These are phyloP conservation scores for Perognathus longimembris DNA, from an alignment of 2,113 vertebrate species.

Conservation along the genomic window DNA sequence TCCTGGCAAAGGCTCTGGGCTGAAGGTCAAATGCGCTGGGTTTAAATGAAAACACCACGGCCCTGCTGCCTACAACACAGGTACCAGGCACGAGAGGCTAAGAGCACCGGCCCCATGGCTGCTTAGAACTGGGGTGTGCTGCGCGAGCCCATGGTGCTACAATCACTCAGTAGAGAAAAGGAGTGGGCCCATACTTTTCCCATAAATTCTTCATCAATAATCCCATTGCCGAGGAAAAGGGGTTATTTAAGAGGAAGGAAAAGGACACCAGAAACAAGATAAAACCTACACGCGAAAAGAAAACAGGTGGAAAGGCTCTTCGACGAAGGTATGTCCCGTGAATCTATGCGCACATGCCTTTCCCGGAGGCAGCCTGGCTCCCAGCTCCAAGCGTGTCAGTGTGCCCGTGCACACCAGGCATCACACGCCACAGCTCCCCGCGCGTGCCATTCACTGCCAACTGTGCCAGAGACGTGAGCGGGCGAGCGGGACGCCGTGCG, in stretches of 20 bases:
- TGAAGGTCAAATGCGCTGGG: not conserved
- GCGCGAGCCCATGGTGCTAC: accelerated
- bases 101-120: accelerated
- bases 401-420: accelerated
- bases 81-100: not conserved
- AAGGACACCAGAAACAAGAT: not conserved
- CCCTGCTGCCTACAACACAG: accelerated
- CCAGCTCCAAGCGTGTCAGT: accelerated
- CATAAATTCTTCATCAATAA: accelerated
- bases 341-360: accelerated
- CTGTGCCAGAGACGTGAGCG: not conserved
- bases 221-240: not conserved
- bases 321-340: not conserved
- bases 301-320: not conserved
- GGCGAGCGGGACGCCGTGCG: no score
- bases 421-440: not conserved
- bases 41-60: not conserved
- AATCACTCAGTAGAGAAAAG: not conserved
- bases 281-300: not conserved
- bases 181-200: accelerated
- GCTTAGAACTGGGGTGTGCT: accelerated
- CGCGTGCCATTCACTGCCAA: accelerated
- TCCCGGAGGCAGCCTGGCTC: not conserved
- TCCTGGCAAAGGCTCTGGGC: not conserved
- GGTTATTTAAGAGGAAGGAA: not conserved